These are phyloP conservation scores for Peromyscus melanophrys DNA, from an alignment of 2,797 vertebrate species.

Conservation along the genomic window DNA sequence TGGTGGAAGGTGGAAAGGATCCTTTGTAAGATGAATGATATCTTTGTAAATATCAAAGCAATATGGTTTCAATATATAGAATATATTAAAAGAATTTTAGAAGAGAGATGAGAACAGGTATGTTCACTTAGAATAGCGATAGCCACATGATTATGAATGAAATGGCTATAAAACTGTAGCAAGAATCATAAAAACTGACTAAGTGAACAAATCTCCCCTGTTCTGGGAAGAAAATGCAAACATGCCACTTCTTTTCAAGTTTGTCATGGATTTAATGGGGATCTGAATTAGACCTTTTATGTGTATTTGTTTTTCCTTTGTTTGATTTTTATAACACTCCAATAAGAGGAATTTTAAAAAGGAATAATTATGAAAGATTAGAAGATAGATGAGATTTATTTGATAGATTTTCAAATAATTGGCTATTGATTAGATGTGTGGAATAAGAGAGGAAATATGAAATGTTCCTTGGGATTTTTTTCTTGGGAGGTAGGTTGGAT, in stretches of 20 bases:
- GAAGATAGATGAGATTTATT: background rate
- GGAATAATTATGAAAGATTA: background rate
- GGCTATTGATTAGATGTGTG: background rate
- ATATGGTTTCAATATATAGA: background rate
- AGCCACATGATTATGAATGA: background rate
- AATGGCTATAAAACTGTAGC: background rate
- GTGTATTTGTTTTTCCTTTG: background rate
- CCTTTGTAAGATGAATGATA: background rate
- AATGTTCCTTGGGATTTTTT: background rate
- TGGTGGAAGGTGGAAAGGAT: background rate
- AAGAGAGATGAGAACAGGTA: background rate
- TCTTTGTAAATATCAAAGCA: conserved; percentile 39
- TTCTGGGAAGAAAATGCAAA: conserved; percentile 35
- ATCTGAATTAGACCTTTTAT: background rate
- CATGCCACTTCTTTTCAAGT: background rate
- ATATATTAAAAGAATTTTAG: background rate
- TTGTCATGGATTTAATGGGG: background rate
- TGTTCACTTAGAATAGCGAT: background rate
- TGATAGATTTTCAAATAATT: background rate
- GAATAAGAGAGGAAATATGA: background rate
- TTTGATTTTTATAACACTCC: conserved; percentile 15
- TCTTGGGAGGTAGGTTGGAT: background rate
- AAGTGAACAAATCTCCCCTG: background rate
- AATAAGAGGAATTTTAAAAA: background rate
- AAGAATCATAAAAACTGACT: conserved; percentile 26